Evolutionary conservation across 2,888 invertebrate genomes (phyloP).

Genomic region (Myathropa florea): DNA sequence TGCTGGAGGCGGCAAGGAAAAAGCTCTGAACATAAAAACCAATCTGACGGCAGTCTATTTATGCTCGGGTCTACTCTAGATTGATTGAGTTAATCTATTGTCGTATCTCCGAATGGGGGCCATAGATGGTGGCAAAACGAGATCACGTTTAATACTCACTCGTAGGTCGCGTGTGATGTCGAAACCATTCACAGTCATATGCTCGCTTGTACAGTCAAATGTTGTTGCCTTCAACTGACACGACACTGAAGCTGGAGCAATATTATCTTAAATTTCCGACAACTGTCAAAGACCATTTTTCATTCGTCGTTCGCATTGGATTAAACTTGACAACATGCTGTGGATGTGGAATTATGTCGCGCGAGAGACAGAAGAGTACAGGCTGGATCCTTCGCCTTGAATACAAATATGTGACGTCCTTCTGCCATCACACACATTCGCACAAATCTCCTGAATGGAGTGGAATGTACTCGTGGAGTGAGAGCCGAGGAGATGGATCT

Average conservation of each 20-base stretch:
- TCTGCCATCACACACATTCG: background rate
- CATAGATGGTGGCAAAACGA: background rate
- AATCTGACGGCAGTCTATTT: conserved; percentile 29
- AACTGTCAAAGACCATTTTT: conserved; percentile 69
- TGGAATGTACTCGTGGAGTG: background rate
- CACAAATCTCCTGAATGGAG: background rate
- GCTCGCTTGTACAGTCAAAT: conserved; percentile 2
- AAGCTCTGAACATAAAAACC: background rate
- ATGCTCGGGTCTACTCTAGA: conserved; percentile 12
- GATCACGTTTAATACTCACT: conserved; percentile 38
- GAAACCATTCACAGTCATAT: conserved; percentile 30
- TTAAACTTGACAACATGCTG: conserved; percentile 64
- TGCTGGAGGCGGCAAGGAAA: background rate
- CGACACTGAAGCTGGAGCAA: background rate
- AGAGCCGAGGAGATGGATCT: conserved; percentile 5
- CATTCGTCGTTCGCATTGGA: conserved; percentile 57
- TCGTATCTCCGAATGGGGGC: background rate
- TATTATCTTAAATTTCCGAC: conserved; percentile 64
- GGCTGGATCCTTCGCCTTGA: conserved; percentile 59
- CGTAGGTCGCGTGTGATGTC: conserved; percentile 50
- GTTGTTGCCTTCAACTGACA: background rate
- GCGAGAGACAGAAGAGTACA: conserved; percentile 10
- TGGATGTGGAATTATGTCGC: conserved; percentile 56
- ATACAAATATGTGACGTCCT: conserved; percentile 49
- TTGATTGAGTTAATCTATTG: conserved; percentile 51